phyloP scores from a whole-genome alignment of 2,113 vertebrate genomes.

The Trachemys scripta region DNA sequence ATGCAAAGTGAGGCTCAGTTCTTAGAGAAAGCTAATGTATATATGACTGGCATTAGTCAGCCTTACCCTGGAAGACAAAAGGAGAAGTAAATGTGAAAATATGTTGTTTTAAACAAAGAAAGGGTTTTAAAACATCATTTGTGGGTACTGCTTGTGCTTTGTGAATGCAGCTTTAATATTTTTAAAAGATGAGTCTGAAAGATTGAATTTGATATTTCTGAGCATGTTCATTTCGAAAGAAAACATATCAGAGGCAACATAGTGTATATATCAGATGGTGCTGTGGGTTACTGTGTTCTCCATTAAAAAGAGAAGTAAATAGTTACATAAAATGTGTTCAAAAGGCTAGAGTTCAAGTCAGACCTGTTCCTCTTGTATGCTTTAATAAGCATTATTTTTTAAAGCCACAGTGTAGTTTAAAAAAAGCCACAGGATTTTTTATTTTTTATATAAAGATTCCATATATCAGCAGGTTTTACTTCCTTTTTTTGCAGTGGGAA shows the following conservation, averaged over 20 bases:
- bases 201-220: background rate
- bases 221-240: background rate
- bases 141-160: background rate
- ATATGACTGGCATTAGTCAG: background rate
- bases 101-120: background rate
- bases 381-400: background rate
- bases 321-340: background rate
- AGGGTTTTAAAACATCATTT: background rate
- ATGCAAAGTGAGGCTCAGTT: background rate
- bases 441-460: background rate
- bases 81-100: background rate
- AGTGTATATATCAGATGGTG: background rate
- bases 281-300: background rate
- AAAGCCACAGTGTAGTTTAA: background rate
- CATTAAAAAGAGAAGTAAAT: conserved; percentile 19
- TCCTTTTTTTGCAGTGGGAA: background rate
- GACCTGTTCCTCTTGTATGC: background rate
- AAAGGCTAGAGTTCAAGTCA: conserved; percentile 10
- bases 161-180: background rate
- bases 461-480: background rate
- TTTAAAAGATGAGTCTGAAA: background rate
- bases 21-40: background rate
- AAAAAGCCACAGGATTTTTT: background rate
- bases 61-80: background rate
- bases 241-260: background rate